Evolutionary conservation across 2,797 vertebrate species (phyloP).

Genomic region (Semaprochilodus insignis): DNA sequence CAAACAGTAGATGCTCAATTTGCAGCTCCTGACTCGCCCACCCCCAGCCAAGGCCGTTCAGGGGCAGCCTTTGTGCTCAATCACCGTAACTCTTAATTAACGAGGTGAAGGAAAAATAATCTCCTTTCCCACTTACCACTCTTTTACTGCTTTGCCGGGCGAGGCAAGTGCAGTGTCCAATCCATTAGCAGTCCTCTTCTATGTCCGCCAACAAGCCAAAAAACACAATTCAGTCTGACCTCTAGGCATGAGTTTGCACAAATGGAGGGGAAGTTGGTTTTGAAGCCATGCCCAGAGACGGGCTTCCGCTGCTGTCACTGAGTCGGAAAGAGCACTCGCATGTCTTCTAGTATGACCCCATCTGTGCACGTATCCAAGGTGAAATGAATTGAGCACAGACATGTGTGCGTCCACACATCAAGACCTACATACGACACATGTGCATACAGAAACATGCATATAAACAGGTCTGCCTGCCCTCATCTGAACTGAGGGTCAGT

Average conservation of each 20-base stretch:
- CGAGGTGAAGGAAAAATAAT: slow-evolving; percentile 45
- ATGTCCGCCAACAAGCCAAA: slow-evolving; percentile 37
- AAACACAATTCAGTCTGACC: slow-evolving; percentile 34
- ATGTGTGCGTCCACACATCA: not conserved
- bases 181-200: slow-evolving; percentile 37
- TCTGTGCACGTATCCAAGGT: slow-evolving; percentile 36
- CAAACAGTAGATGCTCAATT: slow-evolving; percentile 17
- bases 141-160: slow-evolving; percentile 39
- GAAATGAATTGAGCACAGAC: not conserved
- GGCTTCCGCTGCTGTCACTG: not conserved
- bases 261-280: slow-evolving; percentile 31
- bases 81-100: slow-evolving; percentile 52
- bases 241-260: slow-evolving; percentile 28
- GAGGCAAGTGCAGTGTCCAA: slow-evolving; percentile 28
- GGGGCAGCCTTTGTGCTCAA: slow-evolving; percentile 44
- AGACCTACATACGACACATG: not conserved
- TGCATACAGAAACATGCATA: not conserved
- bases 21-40: slow-evolving; percentile 33
- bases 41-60: slow-evolving; percentile 45
- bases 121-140: slow-evolving; percentile 40
- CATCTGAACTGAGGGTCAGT: not conserved
- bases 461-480: not conserved
- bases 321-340: slow-evolving; percentile 8
- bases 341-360: slow-evolving; percentile 4
- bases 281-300: slow-evolving; percentile 25